phyloP scores from a whole-genome alignment of 2,888 invertebrate genomes.

The Lissonota sp. region DNA sequence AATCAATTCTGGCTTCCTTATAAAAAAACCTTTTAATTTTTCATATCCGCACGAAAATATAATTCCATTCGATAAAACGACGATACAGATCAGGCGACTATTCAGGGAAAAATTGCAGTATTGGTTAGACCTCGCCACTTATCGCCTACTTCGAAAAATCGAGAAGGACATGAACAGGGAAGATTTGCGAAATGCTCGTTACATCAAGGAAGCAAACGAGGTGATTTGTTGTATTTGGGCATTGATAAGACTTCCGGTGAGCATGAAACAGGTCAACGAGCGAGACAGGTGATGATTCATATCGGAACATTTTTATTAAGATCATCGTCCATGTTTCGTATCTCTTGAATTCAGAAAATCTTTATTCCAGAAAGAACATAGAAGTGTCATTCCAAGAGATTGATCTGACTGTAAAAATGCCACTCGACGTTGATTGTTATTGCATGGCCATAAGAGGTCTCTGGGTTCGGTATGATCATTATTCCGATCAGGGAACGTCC shows the following conservation, averaged over 20 bases:
- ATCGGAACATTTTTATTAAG: neutral
- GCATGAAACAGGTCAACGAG: slow-evolving; percentile 74
- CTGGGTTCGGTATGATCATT: slow-evolving; percentile 86
- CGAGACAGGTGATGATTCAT: slow-evolving; percentile 75
- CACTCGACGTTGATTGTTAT: slow-evolving; percentile 85
- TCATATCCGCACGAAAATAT: neutral
- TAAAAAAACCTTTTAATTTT: too few relatives aligned
- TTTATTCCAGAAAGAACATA: slow-evolving; percentile 83
- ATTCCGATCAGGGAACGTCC: slow-evolving; percentile 84
- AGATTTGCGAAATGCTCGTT: slow-evolving; percentile 84
- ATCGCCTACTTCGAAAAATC: slow-evolving; percentile 84
- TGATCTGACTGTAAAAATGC: slow-evolving; percentile 85
- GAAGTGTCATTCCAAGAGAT: slow-evolving; percentile 86
- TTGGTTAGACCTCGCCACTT: slow-evolving; percentile 84
- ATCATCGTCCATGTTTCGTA: neutral
- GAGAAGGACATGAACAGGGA: slow-evolving; percentile 83
- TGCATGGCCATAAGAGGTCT: slow-evolving; percentile 86
- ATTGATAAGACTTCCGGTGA: slow-evolving; percentile 82
- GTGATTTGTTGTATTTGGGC: slow-evolving; percentile 84
- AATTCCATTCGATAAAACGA: neutral
- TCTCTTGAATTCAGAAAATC: neutral
- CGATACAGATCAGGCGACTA: slow-evolving; percentile 80
- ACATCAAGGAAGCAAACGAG: slow-evolving; percentile 79
- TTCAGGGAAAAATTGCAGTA: slow-evolving; percentile 83
- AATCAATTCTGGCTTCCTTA: too few relatives aligned